These are phyloP conservation scores for Lota lota DNA, from an alignment of 2,113 vertebrate genomes.

Conservation along the genomic window DNA sequence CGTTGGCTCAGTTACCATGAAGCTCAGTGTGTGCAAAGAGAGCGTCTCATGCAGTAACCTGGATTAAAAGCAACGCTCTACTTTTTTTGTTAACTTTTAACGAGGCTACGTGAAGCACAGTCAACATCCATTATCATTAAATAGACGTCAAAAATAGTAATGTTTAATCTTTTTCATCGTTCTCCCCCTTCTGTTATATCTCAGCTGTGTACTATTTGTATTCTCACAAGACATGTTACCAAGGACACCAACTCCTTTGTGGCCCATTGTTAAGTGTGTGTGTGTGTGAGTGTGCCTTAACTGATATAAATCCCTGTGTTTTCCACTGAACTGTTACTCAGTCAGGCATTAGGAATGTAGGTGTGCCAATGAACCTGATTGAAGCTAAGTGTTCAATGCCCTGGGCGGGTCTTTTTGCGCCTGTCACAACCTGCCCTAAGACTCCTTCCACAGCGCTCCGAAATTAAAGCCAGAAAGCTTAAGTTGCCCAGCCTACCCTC, in stretches of 20 bases:
- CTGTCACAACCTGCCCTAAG: slow-evolving; percentile 67
- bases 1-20: slow-evolving; percentile 46
- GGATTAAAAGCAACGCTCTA: too few species aligned
- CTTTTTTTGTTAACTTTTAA: too few species aligned
- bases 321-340: slow-evolving; percentile 40
- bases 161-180: slow-evolving; percentile 7
- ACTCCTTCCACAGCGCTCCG: slow-evolving; percentile 43
- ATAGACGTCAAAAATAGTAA: slow-evolving; percentile 16
- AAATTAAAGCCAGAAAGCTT: slow-evolving; percentile 48
- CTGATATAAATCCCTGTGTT: slow-evolving; percentile 32
- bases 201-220: slow-evolving; percentile 42
- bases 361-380: slow-evolving; percentile 54
- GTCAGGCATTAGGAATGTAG: slow-evolving; percentile 72
- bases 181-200: too few species aligned
- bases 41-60: too few species aligned
- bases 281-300: too few species aligned
- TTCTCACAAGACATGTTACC: slow-evolving; percentile 43
- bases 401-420: slow-evolving; percentile 53
- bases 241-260: slow-evolving; percentile 39
- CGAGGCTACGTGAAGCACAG: not conserved
- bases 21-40: too few species aligned
- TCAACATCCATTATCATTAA: slow-evolving; percentile 20
- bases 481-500: slow-evolving; percentile 7
- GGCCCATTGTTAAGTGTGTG: slow-evolving; percentile 14
- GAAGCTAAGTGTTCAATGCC: slow-evolving; percentile 48